Base-by-base conservation (phyloP, 1,140 invertebrate species). In the Diorhabda elongata region DNA sequence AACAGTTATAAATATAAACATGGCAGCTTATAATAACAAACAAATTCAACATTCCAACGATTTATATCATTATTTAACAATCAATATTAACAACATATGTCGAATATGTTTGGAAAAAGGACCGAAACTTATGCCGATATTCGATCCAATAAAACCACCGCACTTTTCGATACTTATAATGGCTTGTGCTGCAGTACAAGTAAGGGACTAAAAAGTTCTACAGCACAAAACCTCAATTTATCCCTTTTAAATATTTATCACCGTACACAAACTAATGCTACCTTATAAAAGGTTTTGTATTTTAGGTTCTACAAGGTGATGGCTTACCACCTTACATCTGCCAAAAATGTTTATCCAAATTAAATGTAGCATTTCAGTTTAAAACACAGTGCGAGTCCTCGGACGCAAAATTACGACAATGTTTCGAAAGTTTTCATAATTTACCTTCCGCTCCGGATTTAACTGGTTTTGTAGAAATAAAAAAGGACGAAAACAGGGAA, bases 281-380 rank as follows among this genome's bases (percentile, higher is more conserved):
- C 26, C 67, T 66, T 68, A 45, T 56, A 45, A 8, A 57, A 61
- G 61, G 66, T 61, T 42, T 52, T 52, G n/a, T 52, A 63, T 64
- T 70, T 59, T 66, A 89, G 87, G 84, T 89, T 62, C 79, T 83
- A 66, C 84, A 83, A 79, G 84, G 83, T 61, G 88, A 89, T 81
- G 87, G 87, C n/a, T 71, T 89, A 44, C 87, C 88, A 1, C 82
- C 86, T 44, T 85, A 86, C 67, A 87, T 89, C 62, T 89, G 88
- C 66, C 88, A 87, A 67, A 88, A 87, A 71, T 89, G 88, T 72
- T 82, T 88, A 4, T 87, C 88, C 58, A 84, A 87, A 60, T 74
- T 89, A 45, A 87, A 88, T 42, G 82, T 88, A 8, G 87, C 88
- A 6, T 89, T 87, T 76, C 87, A 89, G 74, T 89, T 89, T 68